A percentile compares a stretch with the other conserved stretches of the same genome.
Conservation (phyloP, 1,140 invertebrate species). For the Pseudobourletiella spinata region DNA sequence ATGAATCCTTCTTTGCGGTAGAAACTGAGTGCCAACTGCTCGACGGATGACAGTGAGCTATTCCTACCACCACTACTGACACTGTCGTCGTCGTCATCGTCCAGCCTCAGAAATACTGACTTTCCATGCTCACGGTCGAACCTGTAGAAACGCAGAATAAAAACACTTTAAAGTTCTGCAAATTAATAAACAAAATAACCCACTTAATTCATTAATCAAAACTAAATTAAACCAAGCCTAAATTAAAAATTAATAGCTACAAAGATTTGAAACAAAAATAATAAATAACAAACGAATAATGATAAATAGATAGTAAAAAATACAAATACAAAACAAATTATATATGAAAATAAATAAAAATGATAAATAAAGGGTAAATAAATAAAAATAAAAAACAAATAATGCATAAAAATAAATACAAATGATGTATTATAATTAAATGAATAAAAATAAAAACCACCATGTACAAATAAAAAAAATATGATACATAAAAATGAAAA, state of each 20-base stretch:
- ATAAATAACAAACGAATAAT: no score
- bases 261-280: neutral
- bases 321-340: neutral
- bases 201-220: neutral
- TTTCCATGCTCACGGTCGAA: slow-evolving; percentile 17
- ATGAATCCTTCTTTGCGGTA: slow-evolving; percentile 45
- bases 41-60: slow-evolving; percentile 42
- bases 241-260: neutral
- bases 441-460: no score
- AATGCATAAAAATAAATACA: neutral
- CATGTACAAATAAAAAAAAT: no score
- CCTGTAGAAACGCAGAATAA: neutral
- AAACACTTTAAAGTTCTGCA: neutral
- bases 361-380: no score
- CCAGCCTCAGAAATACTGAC: slow-evolving; percentile 34
- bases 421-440: no score
- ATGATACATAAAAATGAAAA: no score
- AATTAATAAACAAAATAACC: neutral
- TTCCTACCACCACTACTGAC: slow-evolving; percentile 28
- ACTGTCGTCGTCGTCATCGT: no score
- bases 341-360: no score
- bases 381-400: no score
- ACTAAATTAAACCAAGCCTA: neutral
- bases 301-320: no score
- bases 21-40: slow-evolving; percentile 46